Percentiles rank a stretch among this genome's conserved stretches.
These are phyloP conservation scores for Plodia interpunctella DNA, from an alignment of 1,140 invertebrate species.

Conservation along the genomic window DNA sequence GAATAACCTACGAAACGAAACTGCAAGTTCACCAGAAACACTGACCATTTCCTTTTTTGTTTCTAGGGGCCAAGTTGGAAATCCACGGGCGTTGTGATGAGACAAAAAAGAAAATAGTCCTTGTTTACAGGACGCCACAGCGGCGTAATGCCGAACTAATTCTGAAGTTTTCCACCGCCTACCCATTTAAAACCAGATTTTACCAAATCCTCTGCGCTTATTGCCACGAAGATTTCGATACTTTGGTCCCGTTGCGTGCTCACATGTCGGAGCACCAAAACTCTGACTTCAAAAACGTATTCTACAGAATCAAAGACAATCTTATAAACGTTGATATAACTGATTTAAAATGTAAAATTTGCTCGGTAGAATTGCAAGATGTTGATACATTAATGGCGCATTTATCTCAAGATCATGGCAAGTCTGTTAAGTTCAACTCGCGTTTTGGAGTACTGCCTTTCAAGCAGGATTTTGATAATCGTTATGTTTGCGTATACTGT, in stretches of 20 bases:
- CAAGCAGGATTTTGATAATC: constrained; percentile 42
- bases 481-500: constrained; percentile 60
- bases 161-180: constrained; percentile 59
- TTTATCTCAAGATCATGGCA: constrained; percentile 50
- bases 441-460: constrained; percentile 60
- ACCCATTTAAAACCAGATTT: constrained; percentile 64
- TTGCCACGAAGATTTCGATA: constrained; percentile 56
- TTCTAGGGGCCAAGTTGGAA: constrained; percentile 68
- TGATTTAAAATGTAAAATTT: constrained; percentile 58
- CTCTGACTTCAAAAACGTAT: constrained; percentile 59
- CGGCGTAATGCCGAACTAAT: constrained; percentile 65
- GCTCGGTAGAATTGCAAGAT: constrained; percentile 39
- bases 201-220: constrained; percentile 64
- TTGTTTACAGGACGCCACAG: constrained; percentile 62
- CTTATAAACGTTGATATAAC: constrained; percentile 65
- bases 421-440: constrained; percentile 56
- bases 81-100: constrained; percentile 50
- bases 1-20: too few relatives aligned
- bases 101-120: constrained; percentile 58
- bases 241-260: constrained; percentile 40
- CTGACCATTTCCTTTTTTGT: constrained; percentile 69
- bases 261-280: constrained; percentile 52
- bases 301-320: constrained; percentile 62
- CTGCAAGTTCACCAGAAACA: constrained; percentile 19
- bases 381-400: constrained; percentile 56